Conservation (phyloP, 2,113 vertebrate genomes). For the Chamaea fasciata region DNA sequence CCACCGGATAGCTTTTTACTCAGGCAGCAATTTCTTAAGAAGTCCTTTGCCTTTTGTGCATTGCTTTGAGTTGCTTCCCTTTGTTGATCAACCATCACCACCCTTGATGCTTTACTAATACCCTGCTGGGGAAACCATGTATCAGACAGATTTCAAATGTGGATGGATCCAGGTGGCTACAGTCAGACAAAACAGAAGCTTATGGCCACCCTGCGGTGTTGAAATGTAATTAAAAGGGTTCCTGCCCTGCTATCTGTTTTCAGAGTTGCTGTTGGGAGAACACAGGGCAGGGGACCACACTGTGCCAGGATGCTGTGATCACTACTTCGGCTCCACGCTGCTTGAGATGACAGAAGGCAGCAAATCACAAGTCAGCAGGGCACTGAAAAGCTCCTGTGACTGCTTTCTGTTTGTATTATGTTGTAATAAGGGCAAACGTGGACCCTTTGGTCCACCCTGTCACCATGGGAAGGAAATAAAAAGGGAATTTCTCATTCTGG, state of each 20-base stretch:
- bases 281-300: background rate
- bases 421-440: background rate
- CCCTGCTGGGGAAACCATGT: background rate
- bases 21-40: background rate
- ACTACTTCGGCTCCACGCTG: fast-evolving
- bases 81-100: background rate
- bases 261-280: background rate
- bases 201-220: background rate
- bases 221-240: background rate
- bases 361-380: background rate
- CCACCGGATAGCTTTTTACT: background rate
- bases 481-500: background rate
- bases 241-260: background rate
- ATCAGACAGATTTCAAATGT: background rate
- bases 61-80: background rate
- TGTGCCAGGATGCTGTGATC: background rate
- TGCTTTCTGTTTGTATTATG: background rate
- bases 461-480: background rate
- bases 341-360: background rate
- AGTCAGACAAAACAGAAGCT: background rate
- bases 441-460: background rate
- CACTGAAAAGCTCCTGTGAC: background rate
- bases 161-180: background rate
- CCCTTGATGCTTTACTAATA: background rate
- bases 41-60: background rate